A percentile compares a stretch with the other conserved stretches of the same genome.
Conservation (phyloP, 2,888 invertebrate genomes). For the Cerceris rybyensis region DNA sequence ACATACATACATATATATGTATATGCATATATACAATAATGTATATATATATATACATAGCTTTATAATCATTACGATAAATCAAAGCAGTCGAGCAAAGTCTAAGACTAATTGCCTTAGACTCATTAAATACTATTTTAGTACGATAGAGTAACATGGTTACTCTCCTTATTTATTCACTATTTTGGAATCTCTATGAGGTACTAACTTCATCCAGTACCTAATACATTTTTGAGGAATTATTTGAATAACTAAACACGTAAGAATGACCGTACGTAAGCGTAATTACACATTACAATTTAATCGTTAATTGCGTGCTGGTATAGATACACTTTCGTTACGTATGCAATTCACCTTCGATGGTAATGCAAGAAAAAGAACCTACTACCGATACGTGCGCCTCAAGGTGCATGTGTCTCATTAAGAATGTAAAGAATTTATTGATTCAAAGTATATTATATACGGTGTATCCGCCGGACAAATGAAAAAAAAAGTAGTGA, state of each 20-base stretch:
- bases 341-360: background rate
- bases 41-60: constrained; percentile 9
- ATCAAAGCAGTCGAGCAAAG: constrained; percentile 64
- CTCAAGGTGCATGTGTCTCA: constrained; percentile 10
- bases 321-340: constrained; percentile 17
- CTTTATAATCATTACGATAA: constrained; percentile 61
- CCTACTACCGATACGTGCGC: background rate
- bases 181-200: constrained; percentile 48
- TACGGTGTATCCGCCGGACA: constrained; percentile 28
- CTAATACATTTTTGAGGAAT: constrained; percentile 23
- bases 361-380: constrained; percentile 4
- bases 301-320: constrained; percentile 16
- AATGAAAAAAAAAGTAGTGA: constrained; percentile 31
- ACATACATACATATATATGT: too few species aligned
- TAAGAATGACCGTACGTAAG: background rate
- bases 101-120: constrained; percentile 52
- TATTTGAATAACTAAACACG: constrained; percentile 10
- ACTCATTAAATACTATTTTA: constrained; percentile 64
- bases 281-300: constrained; percentile 22
- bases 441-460: constrained; percentile 43
- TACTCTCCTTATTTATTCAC: constrained; percentile 67
- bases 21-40: too few species aligned
- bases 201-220: constrained; percentile 19
- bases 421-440: constrained; percentile 26
- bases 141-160: constrained; percentile 53